phyloP scores from a whole-genome alignment of 2,113 vertebrate genomes.

The Lanius ludovicianus region DNA sequence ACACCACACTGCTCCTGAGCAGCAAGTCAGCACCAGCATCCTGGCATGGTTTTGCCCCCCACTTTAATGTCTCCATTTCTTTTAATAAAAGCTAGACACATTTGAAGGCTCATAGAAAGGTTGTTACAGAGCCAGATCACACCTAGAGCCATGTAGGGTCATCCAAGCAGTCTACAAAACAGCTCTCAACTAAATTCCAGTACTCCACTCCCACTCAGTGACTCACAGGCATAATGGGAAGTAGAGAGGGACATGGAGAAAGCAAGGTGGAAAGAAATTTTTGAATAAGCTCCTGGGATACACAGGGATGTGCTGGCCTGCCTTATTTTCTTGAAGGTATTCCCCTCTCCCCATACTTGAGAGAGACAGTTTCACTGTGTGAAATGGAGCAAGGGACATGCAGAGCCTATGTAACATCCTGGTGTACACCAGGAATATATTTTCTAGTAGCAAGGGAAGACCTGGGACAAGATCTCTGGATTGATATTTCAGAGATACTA shows the following conservation, averaged over 20 bases:
- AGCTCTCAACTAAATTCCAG: neutral
- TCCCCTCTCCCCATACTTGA: neutral
- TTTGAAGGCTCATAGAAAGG: neutral
- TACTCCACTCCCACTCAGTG: neutral
- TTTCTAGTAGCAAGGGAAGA: neutral
- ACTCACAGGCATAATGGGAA: neutral
- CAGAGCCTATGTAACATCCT: neutral
- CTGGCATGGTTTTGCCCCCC: neutral
- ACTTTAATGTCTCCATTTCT: neutral
- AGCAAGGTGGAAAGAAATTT: neutral
- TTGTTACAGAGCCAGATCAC: neutral
- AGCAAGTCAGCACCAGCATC: neutral
- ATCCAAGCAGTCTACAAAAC: neutral
- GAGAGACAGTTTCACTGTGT: neutral
- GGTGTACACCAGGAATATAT: neutral
- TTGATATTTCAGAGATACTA: neutral
- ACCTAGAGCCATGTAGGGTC: neutral
- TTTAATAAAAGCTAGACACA: neutral
- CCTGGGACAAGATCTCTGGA: neutral
- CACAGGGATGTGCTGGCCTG: neutral
- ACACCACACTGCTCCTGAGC: neutral
- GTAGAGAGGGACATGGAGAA: neutral
- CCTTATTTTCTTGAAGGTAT: neutral
- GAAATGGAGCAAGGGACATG: neutral
- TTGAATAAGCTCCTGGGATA: neutral